A percentile compares a stretch with the other conserved stretches of the same genome.
These are phyloP conservation scores for Watsonalla binaria DNA, from an alignment of 2,888 invertebrate species.

Conservation along the genomic window DNA sequence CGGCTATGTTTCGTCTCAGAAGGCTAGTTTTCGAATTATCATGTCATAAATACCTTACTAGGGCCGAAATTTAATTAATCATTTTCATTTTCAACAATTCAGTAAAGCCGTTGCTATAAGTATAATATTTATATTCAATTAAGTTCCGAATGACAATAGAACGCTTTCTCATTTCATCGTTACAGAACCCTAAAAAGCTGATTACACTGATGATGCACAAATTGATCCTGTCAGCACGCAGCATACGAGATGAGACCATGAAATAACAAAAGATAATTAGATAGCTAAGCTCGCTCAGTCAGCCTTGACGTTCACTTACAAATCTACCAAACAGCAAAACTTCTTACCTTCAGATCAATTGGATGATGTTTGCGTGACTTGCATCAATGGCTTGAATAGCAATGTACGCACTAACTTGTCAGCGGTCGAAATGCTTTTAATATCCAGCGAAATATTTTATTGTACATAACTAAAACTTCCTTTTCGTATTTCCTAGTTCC, in stretches of 20 bases:
- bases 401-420: background rate
- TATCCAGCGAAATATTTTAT: background rate
- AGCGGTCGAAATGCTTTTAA: background rate
- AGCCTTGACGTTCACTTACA: slow-evolving; percentile 3
- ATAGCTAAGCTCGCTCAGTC: slow-evolving; percentile 11
- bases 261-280: slow-evolving; percentile 13
- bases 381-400: background rate
- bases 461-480: background rate
- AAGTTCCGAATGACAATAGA: too few relatives aligned
- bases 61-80: too few relatives aligned
- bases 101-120: too few relatives aligned
- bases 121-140: too few relatives aligned
- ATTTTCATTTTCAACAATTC: too few relatives aligned
- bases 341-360: background rate
- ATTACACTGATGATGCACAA: slow-evolving; percentile 8
- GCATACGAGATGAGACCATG: slow-evolving; percentile 20
- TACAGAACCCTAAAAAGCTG: slow-evolving; percentile 2
- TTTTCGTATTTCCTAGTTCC: background rate
- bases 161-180: background rate
- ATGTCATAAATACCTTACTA: too few relatives aligned
- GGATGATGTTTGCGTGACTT: background rate
- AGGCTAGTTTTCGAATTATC: too few relatives aligned
- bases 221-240: slow-evolving; percentile 18
- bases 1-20: too few relatives aligned
- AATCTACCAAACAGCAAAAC: background rate